Evolutionary conservation across 2,797 vertebrate genomes (phyloP).

Genomic region (Propithecus deckenii): DNA sequence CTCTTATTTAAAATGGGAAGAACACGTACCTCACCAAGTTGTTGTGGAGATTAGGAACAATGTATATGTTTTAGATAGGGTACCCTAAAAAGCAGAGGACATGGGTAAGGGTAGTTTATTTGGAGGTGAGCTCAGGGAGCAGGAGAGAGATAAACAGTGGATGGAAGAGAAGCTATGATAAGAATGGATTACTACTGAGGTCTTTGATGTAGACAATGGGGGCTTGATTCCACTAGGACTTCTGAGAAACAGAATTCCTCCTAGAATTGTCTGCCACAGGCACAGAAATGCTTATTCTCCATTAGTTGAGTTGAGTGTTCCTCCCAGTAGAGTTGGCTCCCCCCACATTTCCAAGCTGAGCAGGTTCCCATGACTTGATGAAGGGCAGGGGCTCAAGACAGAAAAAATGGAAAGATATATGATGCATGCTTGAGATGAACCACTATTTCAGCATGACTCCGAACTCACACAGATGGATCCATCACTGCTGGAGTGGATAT

Average conservation of each 20-base stretch:
- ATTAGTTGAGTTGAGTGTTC: background rate
- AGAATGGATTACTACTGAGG: background rate
- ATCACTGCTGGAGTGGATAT: background rate
- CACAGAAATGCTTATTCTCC: background rate
- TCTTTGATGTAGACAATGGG: background rate
- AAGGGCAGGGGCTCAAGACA: background rate
- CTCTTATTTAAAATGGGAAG: background rate
- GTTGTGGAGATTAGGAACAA: background rate
- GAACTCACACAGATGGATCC: background rate
- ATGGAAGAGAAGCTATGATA: background rate
- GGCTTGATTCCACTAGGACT: background rate
- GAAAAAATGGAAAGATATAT: background rate
- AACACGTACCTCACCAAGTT: background rate
- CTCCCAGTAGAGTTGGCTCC: background rate
- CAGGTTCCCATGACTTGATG: background rate
- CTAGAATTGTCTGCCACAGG: background rate
- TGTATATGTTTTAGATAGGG: background rate
- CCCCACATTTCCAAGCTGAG: background rate
- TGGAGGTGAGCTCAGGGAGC: background rate
- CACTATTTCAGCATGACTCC: background rate
- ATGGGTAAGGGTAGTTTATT: background rate
- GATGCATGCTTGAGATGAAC: background rate
- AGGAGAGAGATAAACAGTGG: background rate
- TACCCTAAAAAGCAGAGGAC: background rate
- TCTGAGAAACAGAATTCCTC: background rate